Base-by-base conservation (phyloP, 2,113 vertebrate species). In the Protobothrops flavoviridis region DNA sequence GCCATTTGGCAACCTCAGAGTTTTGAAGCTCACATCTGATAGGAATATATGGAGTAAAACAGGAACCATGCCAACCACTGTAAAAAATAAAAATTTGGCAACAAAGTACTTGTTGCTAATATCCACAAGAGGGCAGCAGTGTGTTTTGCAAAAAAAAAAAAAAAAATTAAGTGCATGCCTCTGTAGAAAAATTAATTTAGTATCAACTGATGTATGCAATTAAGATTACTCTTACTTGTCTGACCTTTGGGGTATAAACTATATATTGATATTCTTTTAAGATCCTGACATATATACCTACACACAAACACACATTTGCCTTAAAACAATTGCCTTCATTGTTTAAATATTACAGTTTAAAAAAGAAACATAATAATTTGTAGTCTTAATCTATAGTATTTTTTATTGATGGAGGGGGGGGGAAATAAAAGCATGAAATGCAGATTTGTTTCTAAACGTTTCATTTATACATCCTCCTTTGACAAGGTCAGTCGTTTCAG, bases 61-160 rank as follows among this genome's bases (percentile, higher is more conserved):
- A 53, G 21, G 69, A 53, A 81, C 48, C 5, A 8, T 53, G 64
- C 5, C 23, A 55, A 21, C 26, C 69, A 55, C 3, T 39, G 10
- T 13, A 5, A 1, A 13, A 53, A 91, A 91, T 85, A 91, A 43
- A 55, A 81, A 81, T 2, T 4, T 50, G 59, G n/a, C 59, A 39
- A 39, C 21, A 93, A 57, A 15, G 43, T 52, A 90, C 5, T 23
- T 88, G 50, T 20, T 29, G 17, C 39, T 2, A 74, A 0, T 21
- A 1, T 88, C 95, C 96, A 33, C 90, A 52, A 93, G 97, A 94
- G 95, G 96, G 95, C 95, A 95, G 10, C 56, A 86, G 61, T 64
- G 91, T 7, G 33, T 94, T 93, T 55, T 53, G 81, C n/a, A 52
- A 64, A 24, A 33, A 59, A 9, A 2, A 59, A 9, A 2, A 17